Evolutionary conservation across 2,888 invertebrate species (phyloP).

Genomic region (Candidula unifasciata): DNA sequence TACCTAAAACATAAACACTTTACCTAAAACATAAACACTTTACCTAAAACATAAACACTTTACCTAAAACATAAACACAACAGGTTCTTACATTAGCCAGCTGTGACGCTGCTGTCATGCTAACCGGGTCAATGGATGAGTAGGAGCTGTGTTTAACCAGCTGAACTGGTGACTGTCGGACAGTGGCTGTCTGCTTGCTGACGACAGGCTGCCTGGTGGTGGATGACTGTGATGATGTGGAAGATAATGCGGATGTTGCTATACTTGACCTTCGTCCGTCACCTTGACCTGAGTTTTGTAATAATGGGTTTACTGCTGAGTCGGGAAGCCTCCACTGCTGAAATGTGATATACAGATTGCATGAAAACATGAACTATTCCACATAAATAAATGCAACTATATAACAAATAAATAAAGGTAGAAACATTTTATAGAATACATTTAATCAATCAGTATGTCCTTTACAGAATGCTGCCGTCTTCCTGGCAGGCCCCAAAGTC

Average conservation of each 20-base stretch:
- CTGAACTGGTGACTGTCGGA: constrained; percentile 24
- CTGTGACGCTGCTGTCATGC: neutral
- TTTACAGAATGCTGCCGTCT: too few species aligned
- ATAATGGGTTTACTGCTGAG: neutral
- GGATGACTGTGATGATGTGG: neutral
- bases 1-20: too few species aligned
- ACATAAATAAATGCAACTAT: too few species aligned
- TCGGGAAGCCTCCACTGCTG: constrained; percentile 26
- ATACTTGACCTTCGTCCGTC: constrained; percentile 24
- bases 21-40: too few species aligned
- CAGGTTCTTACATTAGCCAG: constrained; percentile 9
- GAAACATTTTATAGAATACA: neutral
- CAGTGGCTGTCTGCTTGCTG: constrained; percentile 1
- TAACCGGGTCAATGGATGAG: constrained; percentile 8
- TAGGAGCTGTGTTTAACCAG: constrained; percentile 27
- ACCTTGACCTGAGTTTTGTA: neutral
- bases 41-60: too few species aligned
- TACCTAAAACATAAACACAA: neutral
- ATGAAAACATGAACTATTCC: too few species aligned
- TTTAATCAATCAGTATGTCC: too few species aligned
- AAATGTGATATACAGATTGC: constrained; percentile 1
- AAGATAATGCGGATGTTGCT: constrained; percentile 16
- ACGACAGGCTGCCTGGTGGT: neutral
- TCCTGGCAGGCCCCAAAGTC: too few species aligned
- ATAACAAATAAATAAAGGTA: too few species aligned